These are phyloP conservation scores for Phaethon lepturus DNA, from an alignment of 2,113 vertebrate species.

Conservation along the genomic window DNA sequence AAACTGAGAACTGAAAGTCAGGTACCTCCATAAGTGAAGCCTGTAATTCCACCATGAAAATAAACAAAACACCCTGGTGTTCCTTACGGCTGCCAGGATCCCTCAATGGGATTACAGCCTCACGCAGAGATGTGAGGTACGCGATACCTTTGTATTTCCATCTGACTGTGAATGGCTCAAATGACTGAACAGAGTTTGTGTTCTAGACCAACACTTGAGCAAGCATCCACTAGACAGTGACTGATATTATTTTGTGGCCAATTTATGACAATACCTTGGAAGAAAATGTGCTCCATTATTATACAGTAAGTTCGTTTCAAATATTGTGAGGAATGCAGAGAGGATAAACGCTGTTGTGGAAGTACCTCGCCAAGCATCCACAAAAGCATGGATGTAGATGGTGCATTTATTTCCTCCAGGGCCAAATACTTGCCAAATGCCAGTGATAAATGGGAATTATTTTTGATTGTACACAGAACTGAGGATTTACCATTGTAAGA, in stretches of 20 bases:
- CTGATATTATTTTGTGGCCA: conserved; percentile 29
- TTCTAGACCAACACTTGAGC: conserved; percentile 11
- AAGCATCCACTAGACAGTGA: background rate
- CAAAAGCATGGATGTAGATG: background rate
- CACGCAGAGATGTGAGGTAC: background rate
- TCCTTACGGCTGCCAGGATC: background rate
- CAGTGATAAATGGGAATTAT: background rate
- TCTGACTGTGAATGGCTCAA: background rate
- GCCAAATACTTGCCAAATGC: background rate
- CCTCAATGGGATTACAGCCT: background rate
- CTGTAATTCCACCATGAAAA: background rate
- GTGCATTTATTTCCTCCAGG: background rate
- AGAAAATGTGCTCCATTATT: conserved; percentile 16
- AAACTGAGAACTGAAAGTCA: background rate
- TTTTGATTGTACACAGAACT: background rate
- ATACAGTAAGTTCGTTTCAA: background rate
- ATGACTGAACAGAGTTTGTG: conserved; percentile 20
- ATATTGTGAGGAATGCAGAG: background rate
- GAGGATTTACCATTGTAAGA: background rate
- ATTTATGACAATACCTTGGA: conserved; percentile 7
- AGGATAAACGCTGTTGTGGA: background rate
- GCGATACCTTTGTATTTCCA: background rate
- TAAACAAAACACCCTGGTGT: background rate
- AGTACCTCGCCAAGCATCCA: background rate
- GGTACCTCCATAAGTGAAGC: background rate